Evolutionary conservation across 2,888 invertebrate genomes (phyloP), one percentile per base, ranked within the genome.

Genomic region (Agrotis clavis): DNA sequence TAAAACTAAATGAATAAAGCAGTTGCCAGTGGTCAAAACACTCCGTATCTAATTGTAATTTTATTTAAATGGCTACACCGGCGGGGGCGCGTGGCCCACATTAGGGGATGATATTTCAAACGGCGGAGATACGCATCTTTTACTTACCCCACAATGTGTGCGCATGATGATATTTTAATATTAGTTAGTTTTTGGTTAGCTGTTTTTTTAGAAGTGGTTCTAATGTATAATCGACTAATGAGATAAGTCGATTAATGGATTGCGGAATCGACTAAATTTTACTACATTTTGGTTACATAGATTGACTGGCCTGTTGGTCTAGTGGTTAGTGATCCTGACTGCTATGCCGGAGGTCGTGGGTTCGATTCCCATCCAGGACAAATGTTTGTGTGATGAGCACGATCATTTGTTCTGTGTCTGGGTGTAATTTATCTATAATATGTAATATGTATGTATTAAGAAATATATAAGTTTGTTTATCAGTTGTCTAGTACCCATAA

Each of bases 21-120:
- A 84, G 86, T 80, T 83, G 82, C 83, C 79, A 78, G 86, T 87
- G 90, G 91, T 93, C 94, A 93, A 89, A 93, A 93, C 92, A 94
- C 79, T 87, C 67, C 88, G 86, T 83, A 84, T 88, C 87, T 93
- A 93, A 94, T 94, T 92, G 94, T 91, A 89, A 93, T 93, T 94
- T 94, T 94, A 94, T 94, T 94, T 88, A 93, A 94, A 94, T 94
- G 82, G 76, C 81, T 77, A 70, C 82, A 82, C 69, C 70, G 78
- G 82, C 83, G 83, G 67, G 79, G 83, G 79, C 82, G 79, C 79
- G 82, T 72, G 64, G 41, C 57, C 45, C 35, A 64, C 66, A 80
- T 85, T 85, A 76, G 78, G 86, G 85, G 85, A 86, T 86, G 82
- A 78, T 84, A 84, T 84, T 84, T 85, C 85, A 77, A 86, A 86